Percentiles rank a stretch among this genome's conserved stretches.
Conservation (phyloP, 2,113 vertebrate species). For the Passerina amoena region DNA sequence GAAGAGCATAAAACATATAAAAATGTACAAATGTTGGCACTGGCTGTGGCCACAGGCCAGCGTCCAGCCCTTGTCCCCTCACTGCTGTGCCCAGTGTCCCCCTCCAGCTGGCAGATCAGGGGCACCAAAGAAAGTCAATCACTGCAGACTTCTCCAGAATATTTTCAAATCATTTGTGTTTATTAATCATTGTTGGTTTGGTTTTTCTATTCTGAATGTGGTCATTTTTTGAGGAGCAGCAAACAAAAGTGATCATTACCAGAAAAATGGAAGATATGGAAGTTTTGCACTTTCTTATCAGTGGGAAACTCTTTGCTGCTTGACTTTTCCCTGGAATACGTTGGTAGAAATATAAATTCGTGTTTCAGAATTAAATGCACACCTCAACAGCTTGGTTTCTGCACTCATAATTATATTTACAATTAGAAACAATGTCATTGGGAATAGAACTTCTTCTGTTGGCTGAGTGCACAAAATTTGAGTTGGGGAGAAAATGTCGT, state of each 20-base stretch:
- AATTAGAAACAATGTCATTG: constrained; percentile 17
- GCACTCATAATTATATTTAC: constrained; percentile 30
- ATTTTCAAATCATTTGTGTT: not conserved
- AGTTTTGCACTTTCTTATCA: not conserved
- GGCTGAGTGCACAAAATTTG: not conserved
- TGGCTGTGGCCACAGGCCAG: not conserved
- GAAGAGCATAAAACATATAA: not conserved
- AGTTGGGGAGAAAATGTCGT: not conserved
- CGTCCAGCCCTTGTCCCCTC: not conserved
- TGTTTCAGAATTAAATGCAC: constrained; percentile 23
- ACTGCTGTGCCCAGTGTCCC: accelerated
- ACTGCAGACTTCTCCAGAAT: not conserved
- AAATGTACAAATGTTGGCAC: not conserved
- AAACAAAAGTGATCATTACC: not conserved
- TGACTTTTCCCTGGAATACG: not conserved
- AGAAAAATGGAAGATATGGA: not conserved
- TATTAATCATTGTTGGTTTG: not conserved
- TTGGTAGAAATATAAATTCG: not conserved
- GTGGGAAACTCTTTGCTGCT: not conserved
- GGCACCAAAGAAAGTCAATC: not conserved
- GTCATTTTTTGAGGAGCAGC: not conserved
- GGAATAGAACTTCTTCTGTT: not conserved
- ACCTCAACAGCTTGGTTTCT: not conserved
- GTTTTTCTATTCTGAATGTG: not conserved
- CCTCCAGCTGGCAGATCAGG: not conserved